Evolutionary conservation across 2,888 invertebrate species (phyloP), one percentile per base, ranked within the genome.

Genomic region (Coenonympha arcania): DNA sequence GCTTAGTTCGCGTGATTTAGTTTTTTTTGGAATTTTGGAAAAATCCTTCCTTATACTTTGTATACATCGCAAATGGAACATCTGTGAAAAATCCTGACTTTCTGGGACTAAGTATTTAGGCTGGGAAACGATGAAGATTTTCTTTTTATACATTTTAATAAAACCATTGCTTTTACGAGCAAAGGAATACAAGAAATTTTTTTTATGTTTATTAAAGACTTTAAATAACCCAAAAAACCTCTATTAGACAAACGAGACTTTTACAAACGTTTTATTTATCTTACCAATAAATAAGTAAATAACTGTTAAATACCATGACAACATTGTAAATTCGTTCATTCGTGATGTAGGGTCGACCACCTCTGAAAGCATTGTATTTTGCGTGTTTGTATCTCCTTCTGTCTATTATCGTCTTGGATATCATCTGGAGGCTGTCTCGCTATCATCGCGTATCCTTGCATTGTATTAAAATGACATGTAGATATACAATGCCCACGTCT

Each of bases 391-490:
- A 37, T 22, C 6, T 22, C 13, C 22, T 22, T 13, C 13, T 18
- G 18, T 2, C 15, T 28, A 33, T 33, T 0, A 18, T 1, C n/a
- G n/a, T n/a, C 16, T 24, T n/a, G 11, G 19, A 36, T 36, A 11
- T 20, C 20, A 8, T 26, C 4, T 26, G 26, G 37, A 37, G 37
- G 11, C 13, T 11, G 37, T 4, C n/a, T 26, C n/a, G n/a, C 41
- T 30, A 19, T 28, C 41, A n/a, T 6, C 16, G 1, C 11, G 19
- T 18, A 30, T 30, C 30, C 41, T 41, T 30, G 41, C 41, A 30
- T 41, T 41, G 30, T 41, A 41, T 41, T 41, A 3, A 41, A 41
- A 41, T 30, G 19, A 41, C 13, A 41, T 30, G 30, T 9, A 41
- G 11, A 19, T 19, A 30, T 11, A 41, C 28, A 40, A 15, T n/a